Evolutionary conservation across 2,888 invertebrate species (phyloP).

Genomic region (Eurytoma californica): DNA sequence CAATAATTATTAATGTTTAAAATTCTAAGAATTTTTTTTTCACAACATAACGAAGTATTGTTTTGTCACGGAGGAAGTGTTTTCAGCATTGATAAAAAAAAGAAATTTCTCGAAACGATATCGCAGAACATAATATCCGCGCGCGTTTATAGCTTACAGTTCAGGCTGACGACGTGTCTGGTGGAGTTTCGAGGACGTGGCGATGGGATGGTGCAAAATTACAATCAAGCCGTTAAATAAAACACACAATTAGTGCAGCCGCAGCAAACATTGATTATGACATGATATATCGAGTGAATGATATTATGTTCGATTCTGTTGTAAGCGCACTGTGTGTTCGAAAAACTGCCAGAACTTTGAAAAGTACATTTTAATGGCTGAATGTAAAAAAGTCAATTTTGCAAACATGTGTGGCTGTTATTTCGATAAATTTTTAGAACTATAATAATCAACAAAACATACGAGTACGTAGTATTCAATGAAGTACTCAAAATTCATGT

Average conservation of each 20-base stretch:
- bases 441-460: not conserved
- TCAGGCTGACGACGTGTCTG: conserved; percentile 44
- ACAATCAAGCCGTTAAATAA: conserved; percentile 71
- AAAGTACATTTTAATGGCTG: conserved; percentile 4
- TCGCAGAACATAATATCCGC: no score
- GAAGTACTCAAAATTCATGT: conserved; percentile 18
- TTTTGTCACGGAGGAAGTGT: no score
- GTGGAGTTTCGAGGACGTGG: conserved; percentile 61
- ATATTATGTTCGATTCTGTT: conserved; percentile 57
- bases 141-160: no score
- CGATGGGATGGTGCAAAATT: conserved; percentile 59
- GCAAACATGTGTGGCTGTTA: no score
- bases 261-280: conserved; percentile 70
- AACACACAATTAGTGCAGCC: conserved; percentile 72
- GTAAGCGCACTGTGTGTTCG: conserved; percentile 51
- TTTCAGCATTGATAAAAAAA: no score
- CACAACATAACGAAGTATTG: no score
- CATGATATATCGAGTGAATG: conserved; percentile 40
- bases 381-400: conserved; percentile 5
- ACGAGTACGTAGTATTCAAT: not conserved
- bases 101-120: no score
- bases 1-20: no score
- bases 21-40: no score
- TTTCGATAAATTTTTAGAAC: no score
- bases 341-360: conserved; percentile 13